These are phyloP conservation scores for Setophaga petechia DNA, from an alignment of 2,113 vertebrate genomes.

Conservation along the genomic window DNA sequence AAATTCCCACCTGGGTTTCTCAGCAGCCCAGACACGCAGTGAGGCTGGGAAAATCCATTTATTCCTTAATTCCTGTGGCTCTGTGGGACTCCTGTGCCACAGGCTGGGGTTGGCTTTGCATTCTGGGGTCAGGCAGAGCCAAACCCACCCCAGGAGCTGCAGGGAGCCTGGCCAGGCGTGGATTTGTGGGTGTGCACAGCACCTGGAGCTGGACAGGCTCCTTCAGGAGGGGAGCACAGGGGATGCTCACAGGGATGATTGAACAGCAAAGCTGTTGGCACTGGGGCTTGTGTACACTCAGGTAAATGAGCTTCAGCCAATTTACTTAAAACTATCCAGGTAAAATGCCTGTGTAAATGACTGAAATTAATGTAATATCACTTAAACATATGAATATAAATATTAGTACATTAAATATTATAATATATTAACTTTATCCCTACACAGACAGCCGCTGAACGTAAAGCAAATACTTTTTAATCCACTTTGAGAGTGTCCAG, in stretches of 20 bases:
- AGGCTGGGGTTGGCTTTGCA: background rate
- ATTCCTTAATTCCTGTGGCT: background rate
- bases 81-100: background rate
- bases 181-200: background rate
- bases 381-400: background rate
- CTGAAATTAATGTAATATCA: background rate
- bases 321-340: background rate
- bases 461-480: background rate
- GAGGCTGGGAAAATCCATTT: background rate
- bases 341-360: background rate
- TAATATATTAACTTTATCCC: background rate
- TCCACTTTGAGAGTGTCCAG: background rate
- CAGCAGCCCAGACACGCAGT: rapidly evolving
- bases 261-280: background rate
- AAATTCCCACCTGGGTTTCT: background rate
- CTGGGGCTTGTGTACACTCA: background rate
- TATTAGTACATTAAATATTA: background rate
- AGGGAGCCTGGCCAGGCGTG: rapidly evolving
- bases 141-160: background rate
- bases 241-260: background rate
- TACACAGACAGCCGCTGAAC: background rate
- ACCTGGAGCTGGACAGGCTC: background rate
- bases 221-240: background rate
- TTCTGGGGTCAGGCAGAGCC: background rate
- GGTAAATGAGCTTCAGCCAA: background rate